Evolutionary conservation across 1,140 invertebrate species (phyloP).

Genomic region (Panagrolaimus sp.): DNA sequence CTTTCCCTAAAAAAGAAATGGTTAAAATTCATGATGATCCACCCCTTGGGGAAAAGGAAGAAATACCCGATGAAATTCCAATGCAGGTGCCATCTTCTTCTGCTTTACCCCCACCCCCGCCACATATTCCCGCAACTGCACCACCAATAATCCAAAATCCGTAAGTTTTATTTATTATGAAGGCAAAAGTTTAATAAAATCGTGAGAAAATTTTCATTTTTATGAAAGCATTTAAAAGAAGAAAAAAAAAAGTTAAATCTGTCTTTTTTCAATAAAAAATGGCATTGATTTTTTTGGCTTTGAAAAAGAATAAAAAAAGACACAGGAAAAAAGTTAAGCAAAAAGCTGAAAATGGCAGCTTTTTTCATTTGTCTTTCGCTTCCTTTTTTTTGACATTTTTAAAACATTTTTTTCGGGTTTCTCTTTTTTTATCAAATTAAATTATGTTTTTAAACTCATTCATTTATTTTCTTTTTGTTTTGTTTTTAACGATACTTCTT

Average conservation of each 20-base stretch:
- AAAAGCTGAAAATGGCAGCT: no score
- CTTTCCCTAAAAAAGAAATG: background rate
- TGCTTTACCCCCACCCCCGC: conserved; percentile 16
- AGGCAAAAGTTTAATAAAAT: background rate
- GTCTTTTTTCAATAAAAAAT: no score
- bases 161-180: background rate
- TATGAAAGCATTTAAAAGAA: no score
- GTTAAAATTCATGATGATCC: conserved; percentile 19
- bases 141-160: background rate
- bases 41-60: conserved; percentile 24
- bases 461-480: background rate
- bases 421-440: no score
- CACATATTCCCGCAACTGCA: conserved; percentile 16
- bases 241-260: no score
- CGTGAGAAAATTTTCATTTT: background rate
- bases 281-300: no score
- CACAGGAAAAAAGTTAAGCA: no score
- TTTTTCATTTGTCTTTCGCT: no score
- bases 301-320: no score
- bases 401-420: no score
- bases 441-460: no score
- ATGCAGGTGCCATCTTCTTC: conserved; percentile 22
- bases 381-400: no score
- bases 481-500: background rate
- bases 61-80: conserved; percentile 37